Base-by-base conservation (phyloP, 2,888 invertebrate species). In the Stramonita haemastoma region DNA sequence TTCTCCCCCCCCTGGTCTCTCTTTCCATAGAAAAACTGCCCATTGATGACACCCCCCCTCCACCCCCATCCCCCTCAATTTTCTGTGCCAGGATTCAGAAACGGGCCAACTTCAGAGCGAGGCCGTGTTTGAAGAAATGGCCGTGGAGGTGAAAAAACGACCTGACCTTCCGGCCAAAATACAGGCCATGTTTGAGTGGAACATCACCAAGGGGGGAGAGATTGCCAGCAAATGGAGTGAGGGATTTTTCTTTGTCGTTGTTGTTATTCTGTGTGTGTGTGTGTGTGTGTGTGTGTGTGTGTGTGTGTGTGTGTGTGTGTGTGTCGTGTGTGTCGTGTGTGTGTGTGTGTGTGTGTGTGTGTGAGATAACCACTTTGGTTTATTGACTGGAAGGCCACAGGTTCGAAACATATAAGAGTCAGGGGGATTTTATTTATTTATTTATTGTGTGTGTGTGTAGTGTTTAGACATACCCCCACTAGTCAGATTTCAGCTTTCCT, bases 221-320 rank as follows among this genome's bases (percentile, higher is more conserved):
- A 97, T 97, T 93, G 97, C 97, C 81, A 97, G 97, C 94, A 97
- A 97, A 94, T 99, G 98, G 98, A 98, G 99, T 99, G 26, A 26
- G 17, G 2, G 13, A 1, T 66, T 17, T n/a, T 5, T 46, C 46
- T 2, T 46, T 2, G 2, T 46, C 8, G 46, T 46, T 46, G 46
- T 46, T 46, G 46, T 46, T 46, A 8, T 46, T 8, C 8, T 46
- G 46, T 46, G 4, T 46, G 4, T 5, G 46, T 46, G 46, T 46
- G 46, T 46, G 46, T 46, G 46, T 46, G 46, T 46, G 46, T 46
- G 46, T 66, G 66, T 66, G 26, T 79, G 79, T 79, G 32, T 79
- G 79, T 34, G 79, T 46, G 79, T 17, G 11, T 34, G n/a, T n/a
- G n/a, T n/a, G n/a, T n/a, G n/a, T n/a, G n/a, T n/a, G n/a, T n/a